Conservation (phyloP, 2,888 invertebrate species). For the Allacma fusca region DNA sequence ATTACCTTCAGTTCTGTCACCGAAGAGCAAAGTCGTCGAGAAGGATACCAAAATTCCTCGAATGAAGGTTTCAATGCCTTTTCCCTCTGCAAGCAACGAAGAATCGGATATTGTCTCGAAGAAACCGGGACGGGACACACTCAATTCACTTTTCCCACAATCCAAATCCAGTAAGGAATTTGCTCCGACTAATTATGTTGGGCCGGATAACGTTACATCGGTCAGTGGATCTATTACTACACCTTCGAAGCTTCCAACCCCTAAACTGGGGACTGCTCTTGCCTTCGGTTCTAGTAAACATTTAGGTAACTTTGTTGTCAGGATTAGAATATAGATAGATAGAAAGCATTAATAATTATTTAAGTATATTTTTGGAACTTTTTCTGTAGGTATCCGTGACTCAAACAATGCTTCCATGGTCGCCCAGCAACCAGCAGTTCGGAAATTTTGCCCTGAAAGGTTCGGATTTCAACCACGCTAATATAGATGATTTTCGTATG, state of each 20-base stretch:
- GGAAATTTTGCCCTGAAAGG: conserved; percentile 44
- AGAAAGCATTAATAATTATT: too few species aligned
- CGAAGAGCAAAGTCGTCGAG: not conserved
- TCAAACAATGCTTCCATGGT: conserved; percentile 38
- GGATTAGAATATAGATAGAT: not conserved
- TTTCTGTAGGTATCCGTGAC: conserved; percentile 30
- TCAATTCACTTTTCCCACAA: not conserved
- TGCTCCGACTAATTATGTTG: conserved; percentile 31
- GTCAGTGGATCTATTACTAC: not conserved
- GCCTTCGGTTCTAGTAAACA: conserved; percentile 28
- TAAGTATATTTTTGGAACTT: too few species aligned
- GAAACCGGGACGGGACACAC: conserved; percentile 7
- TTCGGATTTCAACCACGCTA: conserved; percentile 38
- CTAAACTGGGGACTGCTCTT: conserved; percentile 18
- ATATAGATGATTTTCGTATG: not conserved
- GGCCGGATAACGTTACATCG: conserved; percentile 32
- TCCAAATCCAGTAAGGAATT: conserved; percentile 18
- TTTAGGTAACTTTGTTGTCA: conserved; percentile 35
- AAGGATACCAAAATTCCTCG: conserved; percentile 13
- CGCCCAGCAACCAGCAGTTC: not conserved
- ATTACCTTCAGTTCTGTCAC: not conserved
- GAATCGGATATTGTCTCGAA: not conserved
- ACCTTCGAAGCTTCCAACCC: not conserved
- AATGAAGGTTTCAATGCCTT: conserved; percentile 6
- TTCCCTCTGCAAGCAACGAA: not conserved